Evolutionary conservation across 2,113 vertebrate genomes (phyloP).

Genomic region (Astatotilapia flaviijosephi): DNA sequence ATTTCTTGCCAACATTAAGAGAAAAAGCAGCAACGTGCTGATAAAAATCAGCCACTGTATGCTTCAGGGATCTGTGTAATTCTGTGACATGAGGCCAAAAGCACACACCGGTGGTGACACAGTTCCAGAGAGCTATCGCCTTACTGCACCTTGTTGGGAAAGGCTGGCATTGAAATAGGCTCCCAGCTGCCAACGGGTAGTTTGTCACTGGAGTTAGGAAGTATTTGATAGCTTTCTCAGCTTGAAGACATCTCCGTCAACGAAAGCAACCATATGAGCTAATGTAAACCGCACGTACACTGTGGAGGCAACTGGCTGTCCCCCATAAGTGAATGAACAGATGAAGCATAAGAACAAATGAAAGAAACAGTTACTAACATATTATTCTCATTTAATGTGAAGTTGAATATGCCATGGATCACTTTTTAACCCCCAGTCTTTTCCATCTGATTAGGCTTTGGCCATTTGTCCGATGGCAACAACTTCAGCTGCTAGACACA

Average conservation of each 20-base stretch:
- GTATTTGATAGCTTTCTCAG: constrained; percentile 29
- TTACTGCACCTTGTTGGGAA: constrained; percentile 48
- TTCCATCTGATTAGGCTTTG: not conserved
- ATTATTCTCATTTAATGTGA: not conserved
- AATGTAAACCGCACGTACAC: not conserved
- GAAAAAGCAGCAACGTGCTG: not conserved
- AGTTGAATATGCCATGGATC: not conserved
- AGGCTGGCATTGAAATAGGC: constrained; percentile 39
- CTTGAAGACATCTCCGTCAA: not conserved
- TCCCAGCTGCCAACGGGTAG: constrained; percentile 41
- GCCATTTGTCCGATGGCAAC: not conserved
- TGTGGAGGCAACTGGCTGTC: not conserved
- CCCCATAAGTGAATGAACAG: not conserved
- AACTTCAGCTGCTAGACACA: not conserved
- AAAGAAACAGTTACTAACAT: not conserved
- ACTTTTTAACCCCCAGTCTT: not conserved
- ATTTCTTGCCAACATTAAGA: not conserved
- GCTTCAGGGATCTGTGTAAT: not conserved
- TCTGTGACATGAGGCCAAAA: constrained; percentile 26
- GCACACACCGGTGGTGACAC: constrained; percentile 31
- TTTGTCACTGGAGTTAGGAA: constrained; percentile 21
- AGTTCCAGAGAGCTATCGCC: constrained; percentile 19
- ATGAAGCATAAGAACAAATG: not conserved
- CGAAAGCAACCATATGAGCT: constrained; percentile 9
- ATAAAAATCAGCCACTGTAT: not conserved